phyloP scores from a whole-genome alignment of 2,888 invertebrate species.

The Schizaphis graminum region DNA sequence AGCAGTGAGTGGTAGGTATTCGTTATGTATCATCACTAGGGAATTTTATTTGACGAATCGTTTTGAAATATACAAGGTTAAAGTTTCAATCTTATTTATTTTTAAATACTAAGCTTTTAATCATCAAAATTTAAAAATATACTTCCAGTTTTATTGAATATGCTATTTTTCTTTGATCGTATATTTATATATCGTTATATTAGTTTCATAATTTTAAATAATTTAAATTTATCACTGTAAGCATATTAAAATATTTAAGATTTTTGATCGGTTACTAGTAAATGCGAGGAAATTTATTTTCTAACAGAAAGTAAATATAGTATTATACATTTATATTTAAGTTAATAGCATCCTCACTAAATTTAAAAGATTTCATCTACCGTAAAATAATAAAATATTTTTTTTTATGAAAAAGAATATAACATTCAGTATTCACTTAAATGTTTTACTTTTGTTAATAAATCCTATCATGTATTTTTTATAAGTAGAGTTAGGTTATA shows the following conservation, averaged over 20 bases:
- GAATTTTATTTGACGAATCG: neutral
- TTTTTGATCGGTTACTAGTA: neutral
- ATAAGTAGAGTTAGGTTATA: neutral
- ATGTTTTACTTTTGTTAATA: neutral
- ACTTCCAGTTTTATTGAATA: neutral
- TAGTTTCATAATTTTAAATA: neutral
- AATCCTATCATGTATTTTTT: neutral
- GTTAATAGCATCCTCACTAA: neutral
- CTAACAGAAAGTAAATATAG: neutral
- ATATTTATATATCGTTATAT: neutral
- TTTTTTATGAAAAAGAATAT: neutral
- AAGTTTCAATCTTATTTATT: neutral
- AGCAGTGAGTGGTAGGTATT: neutral
- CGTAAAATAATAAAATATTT: neutral
- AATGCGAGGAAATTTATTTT: neutral
- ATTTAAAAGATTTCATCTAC: neutral
- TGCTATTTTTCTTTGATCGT: neutral
- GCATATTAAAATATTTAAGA: neutral
- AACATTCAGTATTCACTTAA: neutral
- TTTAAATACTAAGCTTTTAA: neutral
- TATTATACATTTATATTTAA: neutral
- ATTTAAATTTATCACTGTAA: neutral
- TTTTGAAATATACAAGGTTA: neutral
- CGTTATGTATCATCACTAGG: neutral
- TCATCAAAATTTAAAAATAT: neutral